Percentiles rank a stretch among this genome's conserved stretches.
phyloP scores from a whole-genome alignment of 2,888 invertebrate species.

The Iphiclides podalirius region DNA sequence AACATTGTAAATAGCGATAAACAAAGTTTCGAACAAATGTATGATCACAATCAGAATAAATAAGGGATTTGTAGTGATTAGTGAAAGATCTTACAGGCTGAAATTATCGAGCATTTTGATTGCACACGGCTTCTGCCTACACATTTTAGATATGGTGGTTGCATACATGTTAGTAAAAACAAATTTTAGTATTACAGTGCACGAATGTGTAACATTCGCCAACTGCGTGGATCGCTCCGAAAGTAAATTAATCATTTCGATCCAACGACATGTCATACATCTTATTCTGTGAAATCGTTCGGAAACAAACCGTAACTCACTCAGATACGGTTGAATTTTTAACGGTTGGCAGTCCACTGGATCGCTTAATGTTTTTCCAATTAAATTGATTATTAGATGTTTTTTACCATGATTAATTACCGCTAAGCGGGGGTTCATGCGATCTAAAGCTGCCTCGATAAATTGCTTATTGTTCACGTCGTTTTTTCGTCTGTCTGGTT shows the following conservation, averaged over 20 bases:
- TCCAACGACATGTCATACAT: slow-evolving; percentile 55
- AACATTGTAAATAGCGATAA: too few species aligned
- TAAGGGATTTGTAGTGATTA: too few species aligned
- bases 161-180: too few species aligned
- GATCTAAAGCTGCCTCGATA: too few species aligned
- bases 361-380: slow-evolving; percentile 26
- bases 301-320: slow-evolving; percentile 37
- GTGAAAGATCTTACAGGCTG: too few species aligned
- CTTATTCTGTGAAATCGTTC: slow-evolving; percentile 33
- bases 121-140: too few species aligned
- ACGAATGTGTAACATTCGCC: not conserved
- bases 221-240: slow-evolving; percentile 26
- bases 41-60: too few species aligned
- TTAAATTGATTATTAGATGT: slow-evolving; percentile 29
- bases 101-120: too few species aligned
- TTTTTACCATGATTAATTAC: slow-evolving; percentile 21
- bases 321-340: slow-evolving; percentile 27
- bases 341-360: slow-evolving; percentile 12
- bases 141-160: too few species aligned
- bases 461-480: slow-evolving; percentile 6
- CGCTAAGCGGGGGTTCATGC: not conserved
- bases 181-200: too few species aligned
- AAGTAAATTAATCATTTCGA: slow-evolving; percentile 51
- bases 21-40: too few species aligned
- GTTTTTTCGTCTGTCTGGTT: too few species aligned